Base-by-base conservation (phyloP, 2,888 invertebrate genomes). In the Phyto melanocephala region DNA sequence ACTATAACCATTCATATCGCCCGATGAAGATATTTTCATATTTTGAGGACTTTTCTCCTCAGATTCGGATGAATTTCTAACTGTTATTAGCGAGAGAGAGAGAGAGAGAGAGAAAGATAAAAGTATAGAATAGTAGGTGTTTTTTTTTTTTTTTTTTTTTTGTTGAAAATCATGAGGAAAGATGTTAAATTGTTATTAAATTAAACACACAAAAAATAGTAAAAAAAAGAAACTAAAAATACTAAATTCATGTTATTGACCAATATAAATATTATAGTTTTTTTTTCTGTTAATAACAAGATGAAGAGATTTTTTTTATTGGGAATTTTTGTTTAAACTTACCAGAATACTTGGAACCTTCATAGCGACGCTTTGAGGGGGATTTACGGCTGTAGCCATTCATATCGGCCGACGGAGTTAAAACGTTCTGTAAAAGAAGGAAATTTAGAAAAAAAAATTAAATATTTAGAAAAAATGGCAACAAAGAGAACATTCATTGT, bases 341-440 rank as follows among this genome's bases (percentile, higher is more conserved):
- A 90, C 90, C 89, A 75, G 89, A 87, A 87, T 89, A 90, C 84
- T 90, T 90, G 71, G 90, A 89, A 80, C 90, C 90, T 77, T 90
- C 91, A 87, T 90, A 91, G 15, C 91, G 90, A 76, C 91, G 88
- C 82, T 91, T 90, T 70, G 89, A 88, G 40, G 91, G 88, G 67
- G 87, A 86, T 84, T 90, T 90, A 24, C 90, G 87, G 86, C 90
- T 90, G 78, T 90, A 90, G 58, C 90, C 91, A 68, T 91, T 90
- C 90, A 91, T 90, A 76, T 82, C 88, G 83, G 84, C 83, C 77
- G 88, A 86, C 81, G 88, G 87, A 88, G 90, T 85, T 77, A 84
- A 74, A 37, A 71, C 68, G 80, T 77, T 81, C 79, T 81, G 63
- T 63, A 52, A 76, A 58, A 72, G 13, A 52, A 33, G 22, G 40